Percentiles rank a stretch among this genome's conserved stretches.
These are phyloP conservation scores for Tinea semifulvella DNA, from an alignment of 2,888 invertebrate species.

Conservation along the genomic window DNA sequence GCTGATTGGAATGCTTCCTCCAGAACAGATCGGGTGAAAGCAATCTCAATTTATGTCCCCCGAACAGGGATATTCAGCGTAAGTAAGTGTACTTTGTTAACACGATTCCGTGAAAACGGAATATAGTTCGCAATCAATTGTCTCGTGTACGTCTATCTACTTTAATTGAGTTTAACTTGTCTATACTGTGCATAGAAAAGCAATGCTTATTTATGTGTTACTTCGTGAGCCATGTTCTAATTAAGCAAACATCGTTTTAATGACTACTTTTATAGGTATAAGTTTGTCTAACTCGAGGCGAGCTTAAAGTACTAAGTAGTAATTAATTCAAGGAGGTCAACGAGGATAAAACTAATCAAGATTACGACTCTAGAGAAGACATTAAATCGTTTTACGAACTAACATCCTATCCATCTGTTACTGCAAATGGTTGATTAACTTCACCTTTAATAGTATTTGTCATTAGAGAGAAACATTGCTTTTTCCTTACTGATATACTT, in stretches of 20 bases:
- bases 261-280: constrained; percentile 7
- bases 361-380: constrained; percentile 7
- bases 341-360: constrained; percentile 8
- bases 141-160: background rate
- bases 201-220: background rate
- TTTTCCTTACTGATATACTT: no score
- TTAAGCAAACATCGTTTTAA: constrained; percentile 8
- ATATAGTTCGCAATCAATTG: constrained; percentile 9
- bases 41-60: constrained; percentile 40
- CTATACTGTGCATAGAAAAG: background rate
- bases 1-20: constrained; percentile 17
- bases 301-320: constrained; percentile 11
- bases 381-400: constrained; percentile 10
- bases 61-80: constrained; percentile 23
- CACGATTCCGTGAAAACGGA: background rate
- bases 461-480: background rate
- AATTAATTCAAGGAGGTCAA: constrained; percentile 10
- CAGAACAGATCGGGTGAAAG: constrained; percentile 36
- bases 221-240: constrained; percentile 2
- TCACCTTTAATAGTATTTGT: background rate
- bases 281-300: background rate
- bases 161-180: constrained; percentile 1
- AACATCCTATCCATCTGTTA: background rate
- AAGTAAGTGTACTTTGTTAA: constrained; percentile 12
- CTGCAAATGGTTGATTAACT: constrained; percentile 4